Conservation (phyloP, 1,140 invertebrate species). For the Anadara kagoshimensis region DNA sequence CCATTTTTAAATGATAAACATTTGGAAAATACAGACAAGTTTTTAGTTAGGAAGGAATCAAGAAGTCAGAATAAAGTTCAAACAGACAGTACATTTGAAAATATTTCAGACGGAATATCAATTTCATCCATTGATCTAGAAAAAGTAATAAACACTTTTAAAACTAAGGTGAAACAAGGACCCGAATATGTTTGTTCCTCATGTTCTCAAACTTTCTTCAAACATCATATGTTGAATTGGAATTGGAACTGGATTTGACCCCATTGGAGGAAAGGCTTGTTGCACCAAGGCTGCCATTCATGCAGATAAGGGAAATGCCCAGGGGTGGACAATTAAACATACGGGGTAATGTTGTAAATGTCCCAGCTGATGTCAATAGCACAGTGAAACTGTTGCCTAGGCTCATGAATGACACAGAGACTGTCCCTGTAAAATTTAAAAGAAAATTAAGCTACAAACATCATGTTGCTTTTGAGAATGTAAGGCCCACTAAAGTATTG, state of each 20-base stretch:
- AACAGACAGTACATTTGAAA: no score
- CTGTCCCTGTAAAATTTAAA: constrained; percentile 36
- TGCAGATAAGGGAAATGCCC: constrained; percentile 40
- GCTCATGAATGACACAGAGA: constrained; percentile 16
- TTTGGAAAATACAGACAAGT: no score
- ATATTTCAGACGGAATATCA: no score
- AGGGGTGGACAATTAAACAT: constrained; percentile 32
- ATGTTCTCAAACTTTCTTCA: constrained; percentile 44
- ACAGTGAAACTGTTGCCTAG: constrained; percentile 24
- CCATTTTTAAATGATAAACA: no score
- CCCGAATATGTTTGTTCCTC: constrained; percentile 37
- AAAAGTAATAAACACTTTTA: constrained; percentile 11
- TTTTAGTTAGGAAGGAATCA: no score
- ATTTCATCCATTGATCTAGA: no score
- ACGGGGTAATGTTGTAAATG: constrained; percentile 38
- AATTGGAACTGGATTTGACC: constrained; percentile 26
- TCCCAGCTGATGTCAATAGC: constrained; percentile 30
- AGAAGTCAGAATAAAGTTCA: no score
- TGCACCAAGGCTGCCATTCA: constrained; percentile 38
- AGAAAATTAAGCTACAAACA: constrained; percentile 32
- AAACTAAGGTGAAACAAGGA: constrained; percentile 16
- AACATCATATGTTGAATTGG: constrained; percentile 21
- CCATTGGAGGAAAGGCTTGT: no score
- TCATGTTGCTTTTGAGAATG: constrained; percentile 26
- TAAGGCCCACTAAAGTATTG: constrained; percentile 27